These are phyloP conservation scores for Ditylenchus dipsaci DNA, from an alignment of 1,140 invertebrate genomes.

Conservation along the genomic window DNA sequence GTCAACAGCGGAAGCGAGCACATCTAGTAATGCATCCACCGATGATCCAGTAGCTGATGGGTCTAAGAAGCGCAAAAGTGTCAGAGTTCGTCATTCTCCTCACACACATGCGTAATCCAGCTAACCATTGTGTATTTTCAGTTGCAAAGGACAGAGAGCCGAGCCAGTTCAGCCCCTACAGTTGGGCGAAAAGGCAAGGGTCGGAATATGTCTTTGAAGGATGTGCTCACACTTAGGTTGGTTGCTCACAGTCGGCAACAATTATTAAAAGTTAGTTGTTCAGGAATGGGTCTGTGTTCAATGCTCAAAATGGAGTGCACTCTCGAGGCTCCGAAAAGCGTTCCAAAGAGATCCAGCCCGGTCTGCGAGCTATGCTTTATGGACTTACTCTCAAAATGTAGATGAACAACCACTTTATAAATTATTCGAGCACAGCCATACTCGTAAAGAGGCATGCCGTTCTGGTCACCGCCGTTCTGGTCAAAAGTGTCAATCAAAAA, in stretches of 20 bases:
- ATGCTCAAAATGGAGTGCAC: neutral
- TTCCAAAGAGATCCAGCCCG: neutral
- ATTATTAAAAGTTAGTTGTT: neutral
- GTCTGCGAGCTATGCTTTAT: slow-evolving; percentile 9
- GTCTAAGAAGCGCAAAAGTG: neutral
- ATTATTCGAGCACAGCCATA: too few relatives aligned
- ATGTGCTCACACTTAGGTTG: neutral
- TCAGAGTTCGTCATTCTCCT: neutral
- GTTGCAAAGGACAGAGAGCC: neutral
- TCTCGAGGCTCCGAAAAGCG: neutral
- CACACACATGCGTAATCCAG: neutral
- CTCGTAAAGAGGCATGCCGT: too few relatives aligned
- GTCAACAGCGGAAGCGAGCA: neutral
- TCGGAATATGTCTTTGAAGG: neutral
- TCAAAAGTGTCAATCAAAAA: too few relatives aligned
- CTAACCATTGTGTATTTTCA: neutral
- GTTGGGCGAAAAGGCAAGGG: neutral
- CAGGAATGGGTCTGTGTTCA: slow-evolving; percentile 2
- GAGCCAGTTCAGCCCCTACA: neutral
- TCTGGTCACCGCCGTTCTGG: too few relatives aligned
- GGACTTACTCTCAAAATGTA: slow-evolving; percentile 10
- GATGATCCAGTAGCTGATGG: neutral
- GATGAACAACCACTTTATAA: neutral
- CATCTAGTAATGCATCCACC: neutral
- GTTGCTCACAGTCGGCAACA: too few relatives aligned